Conservation (phyloP, 2,888 invertebrate genomes). For the Nezara viridula region DNA sequence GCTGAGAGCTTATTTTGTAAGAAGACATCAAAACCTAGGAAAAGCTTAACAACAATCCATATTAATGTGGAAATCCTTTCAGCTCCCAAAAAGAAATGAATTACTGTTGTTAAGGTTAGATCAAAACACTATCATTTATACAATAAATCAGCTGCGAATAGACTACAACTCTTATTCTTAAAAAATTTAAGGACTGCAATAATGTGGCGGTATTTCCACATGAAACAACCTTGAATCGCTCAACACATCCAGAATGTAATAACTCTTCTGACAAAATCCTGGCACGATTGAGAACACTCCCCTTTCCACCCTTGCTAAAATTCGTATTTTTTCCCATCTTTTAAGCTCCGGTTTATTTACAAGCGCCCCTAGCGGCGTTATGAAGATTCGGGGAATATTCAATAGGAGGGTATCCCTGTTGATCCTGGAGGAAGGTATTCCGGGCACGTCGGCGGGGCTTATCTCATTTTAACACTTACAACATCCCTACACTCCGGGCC, state of each 20-base stretch:
- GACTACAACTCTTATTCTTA: no score
- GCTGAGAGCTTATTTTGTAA: no score
- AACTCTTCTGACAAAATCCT: not conserved
- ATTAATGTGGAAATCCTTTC: no score
- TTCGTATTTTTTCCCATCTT: constrained; percentile 26
- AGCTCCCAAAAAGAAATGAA: no score
- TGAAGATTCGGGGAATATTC: constrained; percentile 47
- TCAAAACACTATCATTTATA: no score
- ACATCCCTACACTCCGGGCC: constrained; percentile 58
- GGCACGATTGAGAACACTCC: not conserved
- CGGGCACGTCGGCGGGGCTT: constrained; percentile 60
- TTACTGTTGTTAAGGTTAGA: no score
- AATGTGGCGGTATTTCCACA: no score
- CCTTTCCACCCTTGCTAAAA: constrained; percentile 7
- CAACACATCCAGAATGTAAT: not conserved
- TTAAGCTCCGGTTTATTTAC: constrained; percentile 40
- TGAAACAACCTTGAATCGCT: no score
- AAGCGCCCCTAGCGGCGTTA: constrained; percentile 45
- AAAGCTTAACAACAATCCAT: no score
- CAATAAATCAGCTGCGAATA: no score
- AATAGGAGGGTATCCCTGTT: constrained; percentile 56
- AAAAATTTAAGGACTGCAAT: no score
- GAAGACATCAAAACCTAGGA: no score
- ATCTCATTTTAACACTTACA: constrained; percentile 66
- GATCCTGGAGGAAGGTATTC: constrained; percentile 55